These are phyloP conservation scores for Drosophila yakuba DNA, from an alignment of 1,140 invertebrate species.

Conservation along the genomic window DNA sequence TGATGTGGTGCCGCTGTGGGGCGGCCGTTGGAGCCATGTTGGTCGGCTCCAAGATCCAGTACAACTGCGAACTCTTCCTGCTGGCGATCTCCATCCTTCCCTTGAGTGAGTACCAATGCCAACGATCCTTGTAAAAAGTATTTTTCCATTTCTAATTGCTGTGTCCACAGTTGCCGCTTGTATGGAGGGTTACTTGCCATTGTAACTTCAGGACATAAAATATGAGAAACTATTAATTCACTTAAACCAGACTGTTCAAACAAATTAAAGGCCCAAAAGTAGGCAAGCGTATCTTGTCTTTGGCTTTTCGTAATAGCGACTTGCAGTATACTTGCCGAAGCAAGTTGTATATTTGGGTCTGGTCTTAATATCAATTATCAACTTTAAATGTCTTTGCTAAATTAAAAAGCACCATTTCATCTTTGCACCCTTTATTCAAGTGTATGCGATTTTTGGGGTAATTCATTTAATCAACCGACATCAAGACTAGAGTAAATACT, in stretches of 20 bases:
- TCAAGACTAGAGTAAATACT: constrained; percentile 47
- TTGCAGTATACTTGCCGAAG: not conserved
- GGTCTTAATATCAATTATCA: too few relatives aligned
- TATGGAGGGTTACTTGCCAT: constrained; percentile 54
- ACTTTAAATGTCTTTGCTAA: too few relatives aligned
- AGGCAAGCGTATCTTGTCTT: not conserved
- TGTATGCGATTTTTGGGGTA: constrained; percentile 11
- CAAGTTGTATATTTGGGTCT: not conserved
- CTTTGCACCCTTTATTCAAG: constrained; percentile 29
- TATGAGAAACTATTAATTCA: not conserved
- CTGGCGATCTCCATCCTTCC: constrained; percentile 46
- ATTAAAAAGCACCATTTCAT: not conserved
- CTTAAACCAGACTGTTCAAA: not conserved
- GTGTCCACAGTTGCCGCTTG: constrained; percentile 45
- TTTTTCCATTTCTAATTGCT: not conserved
- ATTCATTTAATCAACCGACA: constrained; percentile 42
- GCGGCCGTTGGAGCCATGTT: constrained; percentile 50
- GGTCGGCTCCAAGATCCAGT: constrained; percentile 44
- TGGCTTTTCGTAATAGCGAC: not conserved
- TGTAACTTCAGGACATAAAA: not conserved
- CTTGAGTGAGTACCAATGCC: constrained; percentile 31
- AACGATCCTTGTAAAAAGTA: not conserved
- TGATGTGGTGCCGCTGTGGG: constrained; percentile 64
- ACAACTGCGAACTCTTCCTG: constrained; percentile 49
- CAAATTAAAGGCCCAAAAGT: constrained; percentile 3